phyloP scores from a whole-genome alignment of 2,113 vertebrate genomes.

The Junco hyemalis region DNA sequence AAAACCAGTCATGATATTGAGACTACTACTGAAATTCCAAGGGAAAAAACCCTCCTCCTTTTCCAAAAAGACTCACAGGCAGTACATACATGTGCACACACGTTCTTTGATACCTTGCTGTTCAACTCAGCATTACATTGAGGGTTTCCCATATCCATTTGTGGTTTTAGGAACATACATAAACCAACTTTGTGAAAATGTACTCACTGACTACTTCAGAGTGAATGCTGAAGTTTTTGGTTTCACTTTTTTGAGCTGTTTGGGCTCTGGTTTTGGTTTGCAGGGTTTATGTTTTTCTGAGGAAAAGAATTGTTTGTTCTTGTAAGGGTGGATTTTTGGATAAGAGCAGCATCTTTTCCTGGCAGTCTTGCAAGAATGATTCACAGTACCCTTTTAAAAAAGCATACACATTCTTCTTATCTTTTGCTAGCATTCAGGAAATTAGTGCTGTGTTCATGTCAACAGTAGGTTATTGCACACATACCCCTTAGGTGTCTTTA shows the following conservation, averaged over 20 bases:
- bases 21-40: neutral
- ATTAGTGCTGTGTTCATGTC: neutral
- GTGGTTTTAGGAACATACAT: neutral
- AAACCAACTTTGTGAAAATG: neutral
- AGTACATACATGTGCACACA: neutral
- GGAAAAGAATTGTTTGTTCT: constrained; percentile 35
- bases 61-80: neutral
- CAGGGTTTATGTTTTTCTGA: neutral
- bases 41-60: neutral
- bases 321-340: constrained; percentile 27
- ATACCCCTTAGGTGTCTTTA: neutral
- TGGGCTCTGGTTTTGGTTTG: neutral
- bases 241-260: neutral
- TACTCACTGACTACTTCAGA: neutral
- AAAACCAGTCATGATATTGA: neutral
- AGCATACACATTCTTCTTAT: neutral
- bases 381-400: neutral
- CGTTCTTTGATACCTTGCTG: neutral
- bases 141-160: neutral
- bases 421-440: neutral
- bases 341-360: constrained; percentile 5
- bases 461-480: neutral
- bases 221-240: neutral
- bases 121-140: neutral
- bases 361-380: constrained; percentile 15